Evolutionary conservation across 64 coral and sea anemone species (phyloP).

Genomic region (Porites lutea): DNA sequence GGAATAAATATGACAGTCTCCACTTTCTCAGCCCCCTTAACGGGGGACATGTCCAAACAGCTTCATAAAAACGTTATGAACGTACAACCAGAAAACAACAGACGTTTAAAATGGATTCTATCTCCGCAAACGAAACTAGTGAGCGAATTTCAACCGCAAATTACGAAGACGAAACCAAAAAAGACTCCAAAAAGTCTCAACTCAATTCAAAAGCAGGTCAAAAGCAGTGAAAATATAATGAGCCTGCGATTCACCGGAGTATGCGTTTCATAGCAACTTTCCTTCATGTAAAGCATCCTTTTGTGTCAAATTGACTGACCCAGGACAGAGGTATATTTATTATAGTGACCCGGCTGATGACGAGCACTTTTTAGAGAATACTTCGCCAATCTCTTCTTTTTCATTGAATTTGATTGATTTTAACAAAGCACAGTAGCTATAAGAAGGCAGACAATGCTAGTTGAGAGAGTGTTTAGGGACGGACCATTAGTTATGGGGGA

Average conservation of each 20-base stretch:
- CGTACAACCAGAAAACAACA: neutral
- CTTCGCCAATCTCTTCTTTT: no score
- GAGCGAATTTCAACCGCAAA: neutral
- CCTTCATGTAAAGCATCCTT: slow-evolving; percentile 29
- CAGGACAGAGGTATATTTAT: no score
- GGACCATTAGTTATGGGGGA: neutral
- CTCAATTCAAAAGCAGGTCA: neutral
- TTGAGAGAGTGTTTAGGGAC: no score
- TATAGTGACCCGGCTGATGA: no score
- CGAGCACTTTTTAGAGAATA: no score
- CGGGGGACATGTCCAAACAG: slow-evolving; percentile 23
- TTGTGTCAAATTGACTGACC: neutral
- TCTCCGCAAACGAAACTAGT: no score
- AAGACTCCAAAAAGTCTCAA: neutral
- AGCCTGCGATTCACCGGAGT: neutral
- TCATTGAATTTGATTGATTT: no score
- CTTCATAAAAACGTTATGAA: neutral
- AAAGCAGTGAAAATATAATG: neutral
- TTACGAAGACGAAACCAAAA: neutral
- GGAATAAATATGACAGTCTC: neutral
- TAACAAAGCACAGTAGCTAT: no score
- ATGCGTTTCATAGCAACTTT: slow-evolving; percentile 7
- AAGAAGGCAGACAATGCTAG: no score
- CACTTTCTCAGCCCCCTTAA: slow-evolving; percentile 6
- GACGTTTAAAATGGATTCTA: neutral